Evolutionary conservation across 2,113 vertebrate species (phyloP), one percentile per base, ranked within the genome.

Genomic region (Alaudala cheleensis): DNA sequence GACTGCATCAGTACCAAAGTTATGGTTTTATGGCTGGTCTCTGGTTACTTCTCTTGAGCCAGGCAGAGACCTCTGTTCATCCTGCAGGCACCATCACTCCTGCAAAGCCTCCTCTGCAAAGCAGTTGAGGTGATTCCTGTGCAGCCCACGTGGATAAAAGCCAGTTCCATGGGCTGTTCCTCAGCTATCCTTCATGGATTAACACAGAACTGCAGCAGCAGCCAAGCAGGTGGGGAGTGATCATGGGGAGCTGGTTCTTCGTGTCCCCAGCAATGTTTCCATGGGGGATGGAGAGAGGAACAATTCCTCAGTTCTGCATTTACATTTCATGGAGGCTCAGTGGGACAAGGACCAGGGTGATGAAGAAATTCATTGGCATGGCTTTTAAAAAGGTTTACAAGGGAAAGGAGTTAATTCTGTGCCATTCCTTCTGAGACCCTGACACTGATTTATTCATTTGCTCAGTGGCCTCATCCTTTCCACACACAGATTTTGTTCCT

Each of bases 401-500:
- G 45, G 33, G 74, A 42, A 47, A 72, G 62, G 14, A 49, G 58
- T 84, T 39, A 24, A 87, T 60, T 56, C 53, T 65, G 4, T 60
- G 39, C 49, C 49, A 8, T 65, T 81, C 34, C 18, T 90, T 71
- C 91, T 86, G 26, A 51, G 54, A 50, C 26, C 13, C 18, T 82
- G 58, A 45, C 37, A n/a, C 25, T 50, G 45, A 71, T 85, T 69
- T 86, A 60, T 83, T 69, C 2, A 3, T 26, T 61, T 40, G 21
- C 64, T 97, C 67, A 93, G 7, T 64, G 71, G 19, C 23, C 31
- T 86, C 44, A 8, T 77, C 74, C 61, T 96, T 91, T 92, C 84
- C 85, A 77, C 60, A 80, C 87, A 56, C 85, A 94, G 96, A 95
- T 92, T 90, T 96, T 34, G 73, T 92, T 50, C 97, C 97, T 34